Evolutionary conservation across 53 echinoderm and acorn worm species (phyloP), one percentile per base, ranked within the genome.

Genomic region (Holothuria leucospilota): DNA sequence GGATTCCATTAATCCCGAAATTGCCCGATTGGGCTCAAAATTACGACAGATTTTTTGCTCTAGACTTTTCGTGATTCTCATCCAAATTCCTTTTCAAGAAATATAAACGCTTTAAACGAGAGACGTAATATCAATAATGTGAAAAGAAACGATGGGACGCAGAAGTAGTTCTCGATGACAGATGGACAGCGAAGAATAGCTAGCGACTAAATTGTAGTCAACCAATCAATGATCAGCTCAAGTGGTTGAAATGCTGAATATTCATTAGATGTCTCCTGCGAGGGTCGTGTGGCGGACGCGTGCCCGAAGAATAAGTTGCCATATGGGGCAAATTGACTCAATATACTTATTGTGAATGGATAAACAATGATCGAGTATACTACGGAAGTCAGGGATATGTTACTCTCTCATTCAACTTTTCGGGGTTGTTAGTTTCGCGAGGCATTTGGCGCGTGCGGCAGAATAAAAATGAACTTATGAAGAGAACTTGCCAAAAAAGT

Each of bases 1-100:
- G 75, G 39, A 75, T 38, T 75, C 75, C 52, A 75, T 75, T 75
- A 75, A 75, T 75, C 75, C 75, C 51, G 49, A 75, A 42, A 75
- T 75, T 75, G 75, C 75, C 75, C 52, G 75, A 75, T 75, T 75
- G 75, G 75, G 51, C 75, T 51, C 75, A 75, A 75, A 75, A 75
- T 75, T 75, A 75, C 75, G 75, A 49, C 75, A 75, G 75, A 75
- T 75, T 75, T 75, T 75, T 75, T 49, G n/a, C 74, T 25, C 25
- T 15, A 56, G 16, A 56, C 18, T 56, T 56, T 16, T 56, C 56
- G 15, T 56, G 56, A 56, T 56, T 56, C 18, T 56, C 56, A 56
- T 16, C 18, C 56, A 15, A 18, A 16, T 16, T 56, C 18, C 56
- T 56, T 56, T 56, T 56, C 1, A 56, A 56, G 56, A 56, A 56